A percentile compares a stretch with the other conserved stretches of the same genome.
Evolutionary conservation across 1,140 invertebrate species (phyloP).

Genomic region (Lamellibrachia luymesi): DNA sequence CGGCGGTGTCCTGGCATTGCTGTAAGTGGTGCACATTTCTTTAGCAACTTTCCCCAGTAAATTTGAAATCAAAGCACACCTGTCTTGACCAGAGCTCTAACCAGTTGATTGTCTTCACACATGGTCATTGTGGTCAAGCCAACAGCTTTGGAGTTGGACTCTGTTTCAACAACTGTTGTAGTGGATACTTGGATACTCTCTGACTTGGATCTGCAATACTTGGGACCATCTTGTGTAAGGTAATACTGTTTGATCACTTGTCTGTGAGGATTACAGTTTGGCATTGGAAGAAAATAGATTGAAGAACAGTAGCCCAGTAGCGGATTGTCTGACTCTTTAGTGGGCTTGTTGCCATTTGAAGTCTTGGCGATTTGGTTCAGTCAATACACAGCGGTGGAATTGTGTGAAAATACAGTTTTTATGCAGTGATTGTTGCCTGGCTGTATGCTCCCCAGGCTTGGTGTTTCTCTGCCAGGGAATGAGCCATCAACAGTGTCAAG

Average conservation of each 20-base stretch:
- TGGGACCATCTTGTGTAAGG: background rate
- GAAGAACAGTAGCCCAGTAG: background rate
- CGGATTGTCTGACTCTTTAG: no score
- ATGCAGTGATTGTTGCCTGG: no score
- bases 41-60: background rate
- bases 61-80: slow-evolving; percentile 1
- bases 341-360: no score
- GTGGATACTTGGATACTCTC: background rate
- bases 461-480: no score
- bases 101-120: background rate
- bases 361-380: no score
- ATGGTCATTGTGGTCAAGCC: background rate
- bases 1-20: background rate
- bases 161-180: background rate
- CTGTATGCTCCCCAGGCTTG: no score
- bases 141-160: background rate
- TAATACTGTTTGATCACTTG: background rate
- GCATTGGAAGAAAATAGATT: background rate
- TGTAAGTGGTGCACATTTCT: background rate
- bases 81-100: background rate
- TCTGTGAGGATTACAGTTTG: background rate
- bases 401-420: no score
- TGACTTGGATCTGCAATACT: background rate
- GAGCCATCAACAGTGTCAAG: no score
- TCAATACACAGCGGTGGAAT: no score